Conservation (phyloP, 2,888 invertebrate species). For the Nemapogon koenigi region DNA sequence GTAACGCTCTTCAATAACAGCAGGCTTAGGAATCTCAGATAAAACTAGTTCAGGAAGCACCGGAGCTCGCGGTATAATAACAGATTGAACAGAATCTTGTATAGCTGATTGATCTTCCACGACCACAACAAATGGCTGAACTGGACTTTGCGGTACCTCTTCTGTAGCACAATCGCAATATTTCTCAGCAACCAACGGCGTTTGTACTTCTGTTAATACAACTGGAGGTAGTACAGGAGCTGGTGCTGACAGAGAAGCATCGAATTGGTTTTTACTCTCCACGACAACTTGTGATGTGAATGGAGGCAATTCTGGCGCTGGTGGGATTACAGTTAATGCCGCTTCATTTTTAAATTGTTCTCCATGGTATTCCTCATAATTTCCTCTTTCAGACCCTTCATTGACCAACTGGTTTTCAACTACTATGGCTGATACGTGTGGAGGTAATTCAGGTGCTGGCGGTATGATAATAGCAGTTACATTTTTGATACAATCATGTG, state of each 20-base stretch:
- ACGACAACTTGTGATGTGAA: neutral
- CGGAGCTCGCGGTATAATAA: conserved; percentile 10
- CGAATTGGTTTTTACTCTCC: no score
- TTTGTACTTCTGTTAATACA: no score
- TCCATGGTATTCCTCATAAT: neutral
- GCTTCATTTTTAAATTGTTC: neutral
- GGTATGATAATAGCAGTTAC: conserved; percentile 12
- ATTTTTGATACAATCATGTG: no score
- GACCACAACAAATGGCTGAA: no score
- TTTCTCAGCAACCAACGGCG: no score
- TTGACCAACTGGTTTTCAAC: neutral
- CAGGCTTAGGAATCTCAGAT: conserved; percentile 10
- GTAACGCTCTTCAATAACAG: no score
- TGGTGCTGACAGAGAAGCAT: no score
- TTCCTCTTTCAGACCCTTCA: neutral
- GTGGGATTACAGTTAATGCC: neutral
- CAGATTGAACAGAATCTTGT: conserved; percentile 8
- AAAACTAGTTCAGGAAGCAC: conserved; percentile 9
- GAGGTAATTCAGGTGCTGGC: conserved; percentile 13
- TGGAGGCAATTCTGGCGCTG: conserved; percentile 1
- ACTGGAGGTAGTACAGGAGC: conserved; percentile 12
- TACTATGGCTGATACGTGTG: neutral
- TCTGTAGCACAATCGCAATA: no score
- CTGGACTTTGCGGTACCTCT: no score
- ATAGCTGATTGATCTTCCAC: conserved; percentile 1